phyloP scores from a whole-genome alignment of 2,888 invertebrate genomes.

The Busseola fusca region DNA sequence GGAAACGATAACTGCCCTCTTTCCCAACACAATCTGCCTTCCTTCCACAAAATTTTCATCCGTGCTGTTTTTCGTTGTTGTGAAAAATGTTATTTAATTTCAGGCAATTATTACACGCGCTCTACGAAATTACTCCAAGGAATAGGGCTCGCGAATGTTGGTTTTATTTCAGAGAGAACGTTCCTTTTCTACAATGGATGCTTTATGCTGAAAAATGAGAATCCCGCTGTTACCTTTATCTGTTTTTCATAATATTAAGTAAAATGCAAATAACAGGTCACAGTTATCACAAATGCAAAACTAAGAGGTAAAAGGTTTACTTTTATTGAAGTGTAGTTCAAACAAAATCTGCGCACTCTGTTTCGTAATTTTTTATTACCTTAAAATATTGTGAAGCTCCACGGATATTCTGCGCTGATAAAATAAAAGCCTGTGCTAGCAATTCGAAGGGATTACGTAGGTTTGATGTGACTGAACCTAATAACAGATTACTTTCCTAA shows the following conservation, averaged over 20 bases:
- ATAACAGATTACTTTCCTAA: constrained; percentile 55
- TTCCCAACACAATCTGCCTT: constrained; percentile 77
- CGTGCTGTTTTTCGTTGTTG: constrained; percentile 82
- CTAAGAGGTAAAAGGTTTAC: constrained; percentile 48
- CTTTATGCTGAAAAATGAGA: constrained; percentile 81
- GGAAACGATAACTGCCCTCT: constrained; percentile 80
- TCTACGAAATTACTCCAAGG: constrained; percentile 88
- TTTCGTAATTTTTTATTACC: constrained; percentile 37
- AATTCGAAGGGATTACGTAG: constrained; percentile 49
- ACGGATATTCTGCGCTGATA: constrained; percentile 19
- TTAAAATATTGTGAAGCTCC: constrained; percentile 34
- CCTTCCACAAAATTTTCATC: constrained; percentile 80
- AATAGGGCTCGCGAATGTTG: constrained; percentile 82
- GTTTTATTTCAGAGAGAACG: constrained; percentile 79
- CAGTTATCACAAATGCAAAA: constrained; percentile 47
- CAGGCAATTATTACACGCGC: constrained; percentile 87
- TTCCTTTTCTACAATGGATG: constrained; percentile 79
- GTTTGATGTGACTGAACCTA: constrained; percentile 43
- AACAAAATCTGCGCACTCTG: constrained; percentile 49
- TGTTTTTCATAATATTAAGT: constrained; percentile 75
- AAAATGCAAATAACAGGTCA: constrained; percentile 69
- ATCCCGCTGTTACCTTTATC: constrained; percentile 80
- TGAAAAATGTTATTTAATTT: constrained; percentile 88
- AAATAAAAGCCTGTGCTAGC: constrained; percentile 31
- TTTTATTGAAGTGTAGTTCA: constrained; percentile 49